A percentile compares a stretch with the other conserved stretches of the same genome.
phyloP scores from a whole-genome alignment of 2,888 invertebrate species.

The Nemotelus pantherinus region DNA sequence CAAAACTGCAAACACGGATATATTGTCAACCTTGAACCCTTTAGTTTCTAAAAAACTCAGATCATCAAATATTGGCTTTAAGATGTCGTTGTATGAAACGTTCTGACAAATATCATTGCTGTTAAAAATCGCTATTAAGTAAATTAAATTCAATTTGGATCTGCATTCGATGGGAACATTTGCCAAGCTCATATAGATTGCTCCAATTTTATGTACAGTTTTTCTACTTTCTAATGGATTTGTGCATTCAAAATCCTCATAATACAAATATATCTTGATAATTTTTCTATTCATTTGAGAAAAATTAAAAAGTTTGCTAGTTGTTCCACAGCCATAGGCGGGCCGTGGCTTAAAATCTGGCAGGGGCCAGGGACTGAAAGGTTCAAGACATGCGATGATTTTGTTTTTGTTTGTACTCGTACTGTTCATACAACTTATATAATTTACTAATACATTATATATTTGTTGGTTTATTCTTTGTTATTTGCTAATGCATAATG shows the following conservation, averaged over 20 bases:
- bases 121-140: background rate
- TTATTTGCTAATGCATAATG: no score
- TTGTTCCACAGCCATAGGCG: background rate
- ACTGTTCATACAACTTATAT: no score
- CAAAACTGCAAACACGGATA: background rate
- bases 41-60: background rate
- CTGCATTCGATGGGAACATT: background rate
- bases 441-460: no score
- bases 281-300: background rate
- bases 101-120: slow-evolving; percentile 1
- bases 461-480: no score
- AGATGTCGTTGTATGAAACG: slow-evolving; percentile 6
- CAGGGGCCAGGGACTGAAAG: no score
- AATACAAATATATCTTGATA: background rate
- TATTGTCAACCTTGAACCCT: background rate
- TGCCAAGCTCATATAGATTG: slow-evolving; percentile 5
- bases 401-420: no score
- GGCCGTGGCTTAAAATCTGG: no score
- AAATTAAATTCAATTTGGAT: background rate
- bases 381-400: no score
- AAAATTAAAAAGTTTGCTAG: background rate
- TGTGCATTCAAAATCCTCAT: background rate
- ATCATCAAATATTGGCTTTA: slow-evolving; percentile 9
- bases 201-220: slow-evolving; percentile 10
- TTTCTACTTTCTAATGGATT: slow-evolving; percentile 7